These are phyloP conservation scores for Etheostoma nigrum DNA, from an alignment of 2,797 vertebrate genomes.

Conservation along the genomic window DNA sequence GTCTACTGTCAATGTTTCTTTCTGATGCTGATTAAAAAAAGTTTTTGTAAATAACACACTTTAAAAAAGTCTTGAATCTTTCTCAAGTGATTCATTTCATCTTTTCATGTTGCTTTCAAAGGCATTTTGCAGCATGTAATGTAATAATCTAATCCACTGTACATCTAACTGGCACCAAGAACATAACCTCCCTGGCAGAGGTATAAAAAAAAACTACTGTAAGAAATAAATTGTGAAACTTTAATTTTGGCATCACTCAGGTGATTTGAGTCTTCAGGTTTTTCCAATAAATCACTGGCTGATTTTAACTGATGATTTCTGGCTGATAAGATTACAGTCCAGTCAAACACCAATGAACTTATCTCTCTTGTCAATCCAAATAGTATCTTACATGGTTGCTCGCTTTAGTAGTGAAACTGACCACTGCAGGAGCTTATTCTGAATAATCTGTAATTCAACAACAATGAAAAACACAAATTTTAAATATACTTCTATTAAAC, in stretches of 20 bases:
- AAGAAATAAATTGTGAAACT: not conserved
- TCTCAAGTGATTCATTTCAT: not conserved
- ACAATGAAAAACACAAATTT: not conserved
- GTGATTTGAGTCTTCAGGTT: not conserved
- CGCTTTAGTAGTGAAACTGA: not conserved
- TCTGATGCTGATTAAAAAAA: too few relatives aligned
- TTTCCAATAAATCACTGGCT: conserved; percentile 1
- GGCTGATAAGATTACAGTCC: not conserved
- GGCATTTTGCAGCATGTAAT: not conserved
- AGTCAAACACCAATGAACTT: not conserved
- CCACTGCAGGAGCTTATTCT: not conserved
- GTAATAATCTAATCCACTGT: not conserved
- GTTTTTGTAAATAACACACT: too few relatives aligned
- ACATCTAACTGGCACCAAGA: not conserved
- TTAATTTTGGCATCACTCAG: not conserved
- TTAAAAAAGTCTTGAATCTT: too few relatives aligned
- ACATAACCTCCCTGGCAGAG: not conserved
- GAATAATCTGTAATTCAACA: not conserved
- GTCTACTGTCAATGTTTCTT: too few relatives aligned
- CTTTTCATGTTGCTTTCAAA: not conserved
- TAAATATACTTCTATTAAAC: not conserved
- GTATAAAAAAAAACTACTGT: not conserved
- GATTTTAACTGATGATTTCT: not conserved
- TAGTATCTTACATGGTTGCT: not conserved
- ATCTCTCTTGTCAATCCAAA: not conserved